Percentiles rank a stretch among this genome's conserved stretches.
These are phyloP conservation scores for Drosophila gunungcola DNA, from an alignment of 1,140 invertebrate species.

Conservation along the genomic window DNA sequence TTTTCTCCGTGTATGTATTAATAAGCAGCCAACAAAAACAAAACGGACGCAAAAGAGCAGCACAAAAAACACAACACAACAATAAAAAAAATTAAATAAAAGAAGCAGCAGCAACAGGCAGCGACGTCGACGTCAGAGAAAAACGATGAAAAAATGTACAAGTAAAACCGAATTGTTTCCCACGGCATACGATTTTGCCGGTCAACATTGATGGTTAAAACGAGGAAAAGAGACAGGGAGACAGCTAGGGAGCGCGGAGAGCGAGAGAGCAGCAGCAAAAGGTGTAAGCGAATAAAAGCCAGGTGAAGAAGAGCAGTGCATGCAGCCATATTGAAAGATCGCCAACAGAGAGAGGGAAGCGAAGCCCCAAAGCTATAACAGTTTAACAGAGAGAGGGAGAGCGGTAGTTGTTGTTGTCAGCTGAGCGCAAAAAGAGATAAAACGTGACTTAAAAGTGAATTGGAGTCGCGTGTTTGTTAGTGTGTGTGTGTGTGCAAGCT, in stretches of 20 bases:
- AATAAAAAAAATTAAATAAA: constrained; percentile 33
- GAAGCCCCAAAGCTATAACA: constrained; percentile 75
- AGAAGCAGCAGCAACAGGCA: constrained; percentile 46
- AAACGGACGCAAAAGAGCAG: constrained; percentile 74
- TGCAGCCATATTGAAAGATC: constrained; percentile 74
- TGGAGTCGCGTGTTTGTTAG: constrained; percentile 47
- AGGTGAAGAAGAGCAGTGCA: constrained; percentile 76
- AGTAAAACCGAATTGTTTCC: constrained; percentile 85
- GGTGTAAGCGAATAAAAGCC: constrained; percentile 74
- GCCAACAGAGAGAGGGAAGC: constrained; percentile 22
- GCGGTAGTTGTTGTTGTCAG: constrained; percentile 63
- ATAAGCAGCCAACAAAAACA: constrained; percentile 76
- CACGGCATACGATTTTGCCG: constrained; percentile 85
- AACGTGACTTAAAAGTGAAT: constrained; percentile 83
- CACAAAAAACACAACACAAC: constrained; percentile 50
- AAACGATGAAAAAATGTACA: constrained; percentile 82
- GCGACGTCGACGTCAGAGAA: constrained; percentile 32
- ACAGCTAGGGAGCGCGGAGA: constrained; percentile 27
- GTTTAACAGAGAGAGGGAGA: constrained; percentile 57
- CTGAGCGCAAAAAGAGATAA: constrained; percentile 76
- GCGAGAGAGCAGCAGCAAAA: constrained; percentile 56
- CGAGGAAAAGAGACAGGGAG: constrained; percentile 51
- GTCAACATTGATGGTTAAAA: constrained; percentile 81
- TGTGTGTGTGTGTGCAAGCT: constrained; percentile 43
- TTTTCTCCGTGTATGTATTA: constrained; percentile 60